Percentiles rank a stretch among this genome's conserved stretches.
Conservation (phyloP, 30 jellyfish, hydroid and myxozoan genomes). For the Rhopilema esculentum region DNA sequence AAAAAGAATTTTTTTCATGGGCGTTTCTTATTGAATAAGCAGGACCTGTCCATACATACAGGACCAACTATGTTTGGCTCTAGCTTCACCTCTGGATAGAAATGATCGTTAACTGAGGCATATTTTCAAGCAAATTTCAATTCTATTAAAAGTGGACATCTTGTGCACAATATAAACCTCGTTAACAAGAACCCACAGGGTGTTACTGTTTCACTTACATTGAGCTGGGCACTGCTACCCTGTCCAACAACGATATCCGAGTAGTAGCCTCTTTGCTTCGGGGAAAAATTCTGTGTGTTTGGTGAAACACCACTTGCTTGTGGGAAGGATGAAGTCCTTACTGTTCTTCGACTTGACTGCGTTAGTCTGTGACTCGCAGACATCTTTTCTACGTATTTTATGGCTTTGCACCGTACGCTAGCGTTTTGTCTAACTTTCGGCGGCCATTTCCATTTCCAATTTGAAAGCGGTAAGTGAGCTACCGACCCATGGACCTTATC, state of each 20-base stretch:
- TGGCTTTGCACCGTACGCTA: background rate
- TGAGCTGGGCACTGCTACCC: conserved; percentile 2
- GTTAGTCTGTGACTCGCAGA: conserved; percentile 22
- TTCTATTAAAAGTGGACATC: no score
- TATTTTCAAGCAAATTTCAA: no score
- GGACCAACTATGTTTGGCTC: no score
- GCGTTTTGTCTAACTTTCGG: background rate
- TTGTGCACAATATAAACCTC: no score
- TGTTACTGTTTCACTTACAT: conserved; percentile 48
- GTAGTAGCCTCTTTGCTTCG: conserved; percentile 88
- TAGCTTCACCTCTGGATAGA: no score
- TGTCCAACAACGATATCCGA: conserved; percentile 77
- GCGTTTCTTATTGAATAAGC: no score
- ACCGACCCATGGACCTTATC: background rate
- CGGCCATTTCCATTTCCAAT: conserved; percentile 8
- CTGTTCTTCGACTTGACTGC: conserved; percentile 9
- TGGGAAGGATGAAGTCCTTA: conserved; percentile 1
- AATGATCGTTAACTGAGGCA: no score
- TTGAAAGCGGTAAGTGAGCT: background rate
- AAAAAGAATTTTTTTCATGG: no score
- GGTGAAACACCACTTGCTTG: background rate
- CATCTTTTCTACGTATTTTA: background rate
- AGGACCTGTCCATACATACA: no score
- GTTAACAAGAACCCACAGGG: no score
- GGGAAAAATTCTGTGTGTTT: conserved; percentile 11